Evolutionary conservation across 2,888 invertebrate genomes (phyloP), one percentile per base, ranked within the genome.

Genomic region (Prosapia bicincta): DNA sequence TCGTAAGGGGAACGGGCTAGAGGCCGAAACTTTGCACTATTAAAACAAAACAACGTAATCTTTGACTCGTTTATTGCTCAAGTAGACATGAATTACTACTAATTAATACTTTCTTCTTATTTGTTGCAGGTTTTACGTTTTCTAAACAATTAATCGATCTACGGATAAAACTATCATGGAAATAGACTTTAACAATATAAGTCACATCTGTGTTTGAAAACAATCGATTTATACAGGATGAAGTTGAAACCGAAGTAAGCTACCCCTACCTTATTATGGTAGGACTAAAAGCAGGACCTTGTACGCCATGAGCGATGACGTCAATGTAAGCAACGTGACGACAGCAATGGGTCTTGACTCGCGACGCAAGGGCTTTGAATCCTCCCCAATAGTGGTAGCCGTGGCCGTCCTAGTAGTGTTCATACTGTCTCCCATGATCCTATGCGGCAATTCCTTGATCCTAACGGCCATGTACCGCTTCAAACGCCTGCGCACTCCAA

Each of bases 401-500:
- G 80, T 86, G 66, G 87, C 87, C 9, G 85, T 87, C 32, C 84
- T 87, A 24, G 82, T 88, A 76, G 88, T 88, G 78, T 87, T 87
- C 82, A 83, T 88, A 38, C 85, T 88, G 72, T 86, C 88, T 7
- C 88, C 89, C 13, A 86, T 89, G 83, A 90, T 89, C 75, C 84
- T 90, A 69, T 86, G 87, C 79, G 87, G 89, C 71, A 90, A 90
- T 81, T 86, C 88, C 0, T 84, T 90, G 76, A 88, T 90, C 30
- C 84, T 90, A 66, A 85, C 88, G 7, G 88, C 89, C 0, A 88
- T 90, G 83, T 87, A 88, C 81, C 85, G 88, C 54, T 90, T 88
- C 84, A 89, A 89, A 82, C 85, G 90, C 72, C 85, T 90, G 66
- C 85, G 90, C 78, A 89, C 89, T 24, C 90, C 90, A 3, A 89